phyloP scores from a whole-genome alignment of 1,140 invertebrate genomes.

The Agraylea sexmaculata region DNA sequence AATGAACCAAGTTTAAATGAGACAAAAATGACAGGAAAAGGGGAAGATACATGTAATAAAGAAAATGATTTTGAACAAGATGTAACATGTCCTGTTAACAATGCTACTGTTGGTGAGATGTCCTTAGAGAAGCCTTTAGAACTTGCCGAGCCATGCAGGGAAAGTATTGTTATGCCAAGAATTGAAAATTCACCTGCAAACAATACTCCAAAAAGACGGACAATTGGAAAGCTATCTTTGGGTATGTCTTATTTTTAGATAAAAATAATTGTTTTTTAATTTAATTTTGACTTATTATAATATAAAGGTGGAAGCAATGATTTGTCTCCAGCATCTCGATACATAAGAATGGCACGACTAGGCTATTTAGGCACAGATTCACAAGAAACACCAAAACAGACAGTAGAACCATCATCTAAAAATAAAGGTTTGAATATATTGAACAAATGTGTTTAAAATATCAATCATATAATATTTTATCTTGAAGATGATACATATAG shows the following conservation, averaged over 20 bases:
- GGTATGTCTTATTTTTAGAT: slow-evolving; percentile 8
- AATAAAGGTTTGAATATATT: slow-evolving; percentile 15
- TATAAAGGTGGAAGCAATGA: slow-evolving; percentile 16
- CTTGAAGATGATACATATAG: slow-evolving; percentile 19
- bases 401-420: slow-evolving; percentile 22
- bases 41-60: slow-evolving; percentile 6
- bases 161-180: background rate
- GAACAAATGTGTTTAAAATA: background rate
- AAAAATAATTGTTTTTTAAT: no score
- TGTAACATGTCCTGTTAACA: no score
- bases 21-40: background rate
- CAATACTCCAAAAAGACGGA: slow-evolving; percentile 10
- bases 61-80: slow-evolving; percentile 12
- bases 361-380: slow-evolving; percentile 31
- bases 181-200: no score
- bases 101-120: no score
- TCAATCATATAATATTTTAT: background rate
- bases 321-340: slow-evolving; percentile 36
- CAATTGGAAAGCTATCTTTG: slow-evolving; percentile 8
- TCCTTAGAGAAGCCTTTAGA: background rate
- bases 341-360: slow-evolving; percentile 37
- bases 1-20: no score
- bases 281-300: slow-evolving; percentile 1
- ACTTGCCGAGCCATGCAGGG: slow-evolving; percentile 3
- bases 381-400: slow-evolving; percentile 32